Conservation (phyloP, 2,113 vertebrate genomes). For the Argyrosomus japonicus region DNA sequence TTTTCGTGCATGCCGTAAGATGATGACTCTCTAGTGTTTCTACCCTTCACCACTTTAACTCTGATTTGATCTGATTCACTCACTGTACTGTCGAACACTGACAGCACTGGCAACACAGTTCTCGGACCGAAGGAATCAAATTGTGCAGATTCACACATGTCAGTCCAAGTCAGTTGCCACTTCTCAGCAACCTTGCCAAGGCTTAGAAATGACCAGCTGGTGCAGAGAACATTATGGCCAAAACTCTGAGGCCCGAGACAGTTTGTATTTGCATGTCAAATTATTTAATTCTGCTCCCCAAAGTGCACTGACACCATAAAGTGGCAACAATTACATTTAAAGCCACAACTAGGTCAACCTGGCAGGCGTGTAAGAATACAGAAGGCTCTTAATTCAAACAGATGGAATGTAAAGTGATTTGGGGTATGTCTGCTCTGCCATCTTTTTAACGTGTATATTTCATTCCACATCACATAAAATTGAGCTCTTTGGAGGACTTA, state of each 20-base stretch:
- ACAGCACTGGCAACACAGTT: background rate
- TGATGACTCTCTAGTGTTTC: background rate
- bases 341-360: constrained; percentile 2
- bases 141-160: constrained; percentile 51
- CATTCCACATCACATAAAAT: background rate
- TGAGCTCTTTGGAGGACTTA: background rate
- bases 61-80: background rate
- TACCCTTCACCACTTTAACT: background rate
- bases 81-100: background rate
- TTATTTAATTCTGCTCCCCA: constrained; percentile 47
- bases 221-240: constrained; percentile 50
- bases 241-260: constrained; percentile 29
- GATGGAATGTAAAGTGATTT: constrained; percentile 38
- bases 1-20: background rate
- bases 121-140: constrained; percentile 34
- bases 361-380: background rate
- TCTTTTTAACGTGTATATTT: background rate
- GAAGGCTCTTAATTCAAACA: constrained; percentile 21
- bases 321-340: constrained; percentile 37
- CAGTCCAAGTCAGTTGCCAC: constrained; percentile 38
- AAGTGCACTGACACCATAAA: constrained; percentile 27
- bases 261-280: constrained; percentile 60
- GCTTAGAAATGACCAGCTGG: constrained; percentile 67
- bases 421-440: background rate
- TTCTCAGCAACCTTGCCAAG: constrained; percentile 52